Evolutionary conservation across 2,113 vertebrate genomes (phyloP), one percentile per base, ranked within the genome.

Genomic region (Macrotus californicus): DNA sequence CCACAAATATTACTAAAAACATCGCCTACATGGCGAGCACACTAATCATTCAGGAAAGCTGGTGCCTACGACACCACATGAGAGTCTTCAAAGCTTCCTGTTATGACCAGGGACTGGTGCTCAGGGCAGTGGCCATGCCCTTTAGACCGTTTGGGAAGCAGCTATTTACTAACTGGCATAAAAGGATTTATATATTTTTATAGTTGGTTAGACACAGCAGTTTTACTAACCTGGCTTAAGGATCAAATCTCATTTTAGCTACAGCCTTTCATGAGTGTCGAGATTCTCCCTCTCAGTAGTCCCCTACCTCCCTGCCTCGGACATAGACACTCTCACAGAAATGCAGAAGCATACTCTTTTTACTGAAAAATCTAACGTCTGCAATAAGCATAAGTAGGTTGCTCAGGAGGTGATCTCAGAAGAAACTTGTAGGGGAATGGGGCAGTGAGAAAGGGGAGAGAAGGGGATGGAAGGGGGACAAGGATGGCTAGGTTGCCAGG

Each of bases 181-280:
- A 52, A 85, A 87, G 1, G 14, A 75, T 54, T 81, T 73, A 21
- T 66, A 7, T 89, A 39, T 73, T 96, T 91, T 56, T 93, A 48
- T 24, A 94, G 61, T 16, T 61, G 7, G 31, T 77, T 67, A 91
- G 15, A 61, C 13, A 59, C 22, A 50, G 75, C 5, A 48, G 43
- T 86, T 43, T 77, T 59, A 61, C 1, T 89, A 72, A 6, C 3
- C 24, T 83, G 39, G 11, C 15, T n/a, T 82, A 77, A 72, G 54
- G 29, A 36, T 79, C 50, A 73, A 93, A 70, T 89, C 36, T 88
- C 15, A 81, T 67, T 79, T 88, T 31, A 81, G 69, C 34, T 24
- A 26, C 0, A 73, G 29, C 5, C 29, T 64, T 76, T 80, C 34
- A 54, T 61, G 50, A 94, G 64, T 50, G 66, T 21, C 31, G 61